Conservation (phyloP, 2,888 invertebrate species). For the Drosophila mimica region DNA sequence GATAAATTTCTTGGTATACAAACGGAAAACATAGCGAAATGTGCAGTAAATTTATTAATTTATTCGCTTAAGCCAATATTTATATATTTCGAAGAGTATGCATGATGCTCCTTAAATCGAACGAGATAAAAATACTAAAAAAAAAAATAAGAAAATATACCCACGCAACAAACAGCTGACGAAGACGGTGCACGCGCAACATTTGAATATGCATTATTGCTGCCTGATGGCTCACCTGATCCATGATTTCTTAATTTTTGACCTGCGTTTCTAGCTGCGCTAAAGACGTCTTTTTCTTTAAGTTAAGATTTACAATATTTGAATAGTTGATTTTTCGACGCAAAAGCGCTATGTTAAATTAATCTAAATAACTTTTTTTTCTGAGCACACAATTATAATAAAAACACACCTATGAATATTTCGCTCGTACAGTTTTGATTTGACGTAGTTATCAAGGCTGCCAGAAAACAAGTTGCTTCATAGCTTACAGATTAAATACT, state of each 20-base stretch:
- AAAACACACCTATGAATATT: not conserved
- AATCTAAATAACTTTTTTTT: not conserved
- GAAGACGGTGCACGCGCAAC: not conserved
- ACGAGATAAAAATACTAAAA: slow-evolving; percentile 13
- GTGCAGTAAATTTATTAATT: not conserved
- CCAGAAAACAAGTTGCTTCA: slow-evolving; percentile 21
- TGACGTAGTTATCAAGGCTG: slow-evolving; percentile 26
- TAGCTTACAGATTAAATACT: not conserved
- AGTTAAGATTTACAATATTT: not conserved
- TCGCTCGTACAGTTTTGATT: not conserved
- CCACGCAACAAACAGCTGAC: slow-evolving; percentile 37
- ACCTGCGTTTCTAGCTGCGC: not conserved
- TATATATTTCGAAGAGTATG: not conserved
- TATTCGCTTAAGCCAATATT: not conserved
- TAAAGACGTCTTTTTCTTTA: not conserved
- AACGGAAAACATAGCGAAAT: not conserved
- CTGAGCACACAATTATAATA: not conserved
- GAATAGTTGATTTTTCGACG: not conserved
- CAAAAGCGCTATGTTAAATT: slow-evolving; percentile 2
- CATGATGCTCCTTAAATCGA: slow-evolving; percentile 18
- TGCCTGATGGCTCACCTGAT: not conserved
- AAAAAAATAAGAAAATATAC: slow-evolving; percentile 18
- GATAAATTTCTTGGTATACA: slow-evolving; percentile 24
- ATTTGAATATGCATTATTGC: slow-evolving; percentile 14
- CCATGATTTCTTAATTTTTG: not conserved